These are phyloP conservation scores for Tanypteryx hageni DNA, from an alignment of 2,888 invertebrate genomes.

Conservation along the genomic window DNA sequence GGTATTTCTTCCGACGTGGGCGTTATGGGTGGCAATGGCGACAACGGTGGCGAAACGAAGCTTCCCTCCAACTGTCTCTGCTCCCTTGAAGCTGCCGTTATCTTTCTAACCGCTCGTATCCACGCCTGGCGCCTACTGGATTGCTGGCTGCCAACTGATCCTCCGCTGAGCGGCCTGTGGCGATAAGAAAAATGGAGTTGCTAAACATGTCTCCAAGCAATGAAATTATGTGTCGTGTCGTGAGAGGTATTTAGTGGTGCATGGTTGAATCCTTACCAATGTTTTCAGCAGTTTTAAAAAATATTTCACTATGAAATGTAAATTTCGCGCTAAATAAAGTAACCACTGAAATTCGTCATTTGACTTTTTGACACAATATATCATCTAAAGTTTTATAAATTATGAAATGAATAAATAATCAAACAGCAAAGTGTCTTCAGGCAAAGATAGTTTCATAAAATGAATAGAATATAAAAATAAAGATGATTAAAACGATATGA, in stretches of 20 bases:
- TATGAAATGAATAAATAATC: too few relatives aligned
- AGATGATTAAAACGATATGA: too few relatives aligned
- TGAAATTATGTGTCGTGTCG: background rate
- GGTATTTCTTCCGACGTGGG: conserved; percentile 15
- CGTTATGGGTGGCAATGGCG: conserved; percentile 1
- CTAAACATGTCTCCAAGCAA: background rate
- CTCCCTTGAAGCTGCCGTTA: conserved; percentile 70
- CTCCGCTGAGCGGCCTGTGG: conserved; percentile 34
- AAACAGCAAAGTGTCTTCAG: too few relatives aligned
- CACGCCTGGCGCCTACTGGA: conserved; percentile 71
- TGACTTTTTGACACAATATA: too few relatives aligned
- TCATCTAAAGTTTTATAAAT: too few relatives aligned
- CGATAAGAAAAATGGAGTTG: conserved; percentile 1
- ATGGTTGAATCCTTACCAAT: too few relatives aligned
- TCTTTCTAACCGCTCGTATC: conserved; percentile 75
- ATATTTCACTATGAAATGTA: too few relatives aligned
- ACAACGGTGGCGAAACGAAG: conserved; percentile 9
- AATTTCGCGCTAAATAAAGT: too few relatives aligned
- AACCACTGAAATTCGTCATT: too few relatives aligned
- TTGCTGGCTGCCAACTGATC: conserved; percentile 35
- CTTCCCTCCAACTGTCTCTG: conserved; percentile 42
- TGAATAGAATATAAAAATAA: too few relatives aligned
- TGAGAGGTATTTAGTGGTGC: background rate
- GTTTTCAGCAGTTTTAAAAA: too few relatives aligned
- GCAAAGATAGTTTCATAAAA: too few relatives aligned